Evolutionary conservation across 2,888 invertebrate species (phyloP), one percentile per base, ranked within the genome.

Genomic region (Clistopyga incitator): DNA sequence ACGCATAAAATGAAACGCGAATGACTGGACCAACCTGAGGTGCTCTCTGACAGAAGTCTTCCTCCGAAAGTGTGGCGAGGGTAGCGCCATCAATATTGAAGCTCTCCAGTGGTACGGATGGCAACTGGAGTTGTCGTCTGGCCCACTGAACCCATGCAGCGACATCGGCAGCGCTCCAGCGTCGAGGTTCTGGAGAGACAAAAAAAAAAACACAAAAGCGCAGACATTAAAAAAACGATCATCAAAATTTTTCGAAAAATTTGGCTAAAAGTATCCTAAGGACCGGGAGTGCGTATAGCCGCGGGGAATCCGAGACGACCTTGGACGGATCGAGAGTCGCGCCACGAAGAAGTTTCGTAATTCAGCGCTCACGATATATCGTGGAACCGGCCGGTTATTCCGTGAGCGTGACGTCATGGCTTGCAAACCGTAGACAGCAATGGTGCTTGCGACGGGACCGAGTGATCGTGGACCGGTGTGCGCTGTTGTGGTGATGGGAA

Each of bases 141-240:
- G 97, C 98, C 96, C 97, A 98, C 92, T 96, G 95, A 82, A 98
- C 95, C 98, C 98, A 99, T 25, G 97, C 95, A 87, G 97, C 96
- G 67, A 98, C 98, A 92, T 98, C 97, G 82, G 96, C 95, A 18
- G 95, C 94, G 88, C 96, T 97, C 98, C 98, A 99, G 89, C 96
- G 95, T 91, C 96, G 95, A 86, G 98, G 98, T 95, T 98, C 98
- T 98, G 94, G 8, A 94, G n/a, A 94, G 81, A n/a, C n/a, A n/a
- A n/a, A n/a, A n/a, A n/a, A n/a, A 68, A 87, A 64, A 54, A 81
- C 34, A 10, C 0, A 52, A 54, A 20, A 64, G 1, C 54, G 29
- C 15, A 61, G 59, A 0, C 1, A 29, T 54, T 78, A 4, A 45
- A 56, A 38, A 61, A 56, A 3, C 15, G 10, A 13, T 18, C 3